Conservation (phyloP, 2,888 invertebrate genomes). For the Choreutis nemorana region DNA sequence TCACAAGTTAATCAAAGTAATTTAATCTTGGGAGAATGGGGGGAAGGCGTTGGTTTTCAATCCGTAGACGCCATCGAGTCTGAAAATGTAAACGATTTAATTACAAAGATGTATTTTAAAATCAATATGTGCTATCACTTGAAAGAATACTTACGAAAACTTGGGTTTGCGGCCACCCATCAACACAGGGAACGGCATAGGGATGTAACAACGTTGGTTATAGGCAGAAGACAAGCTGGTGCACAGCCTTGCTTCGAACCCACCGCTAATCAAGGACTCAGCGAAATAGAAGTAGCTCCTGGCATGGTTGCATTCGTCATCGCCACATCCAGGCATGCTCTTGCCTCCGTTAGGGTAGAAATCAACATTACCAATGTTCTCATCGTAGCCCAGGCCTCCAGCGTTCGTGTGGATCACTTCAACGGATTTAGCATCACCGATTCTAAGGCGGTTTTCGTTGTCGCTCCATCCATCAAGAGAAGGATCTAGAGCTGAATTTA, state of each 20-base stretch:
- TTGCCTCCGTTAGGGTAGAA: constrained; percentile 43
- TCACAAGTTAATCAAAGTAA: no score
- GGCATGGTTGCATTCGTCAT: constrained; percentile 32
- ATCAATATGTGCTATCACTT: no score
- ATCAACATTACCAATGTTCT: constrained; percentile 32
- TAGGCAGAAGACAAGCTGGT: constrained; percentile 32
- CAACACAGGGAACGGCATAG: constrained; percentile 24
- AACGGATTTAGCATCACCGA: constrained; percentile 31
- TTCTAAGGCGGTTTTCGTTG: constrained; percentile 27
- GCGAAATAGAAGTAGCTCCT: constrained; percentile 35
- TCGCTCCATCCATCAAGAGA: constrained; percentile 37
- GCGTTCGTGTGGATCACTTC: constrained; percentile 45
- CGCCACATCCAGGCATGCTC: constrained; percentile 38
- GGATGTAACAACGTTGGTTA: constrained; percentile 20
- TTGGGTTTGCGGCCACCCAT: constrained; percentile 41
- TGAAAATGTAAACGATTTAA: no score
- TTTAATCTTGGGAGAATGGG: constrained; percentile 29
- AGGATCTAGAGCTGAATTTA: constrained; percentile 36
- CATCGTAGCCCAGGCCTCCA: constrained; percentile 31
- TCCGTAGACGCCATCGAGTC: constrained; percentile 26
- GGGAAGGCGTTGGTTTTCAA: constrained; percentile 32
- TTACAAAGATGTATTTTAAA: no score
- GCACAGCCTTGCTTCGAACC: constrained; percentile 35
- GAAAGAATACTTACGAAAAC: constrained; percentile 30
- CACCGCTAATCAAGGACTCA: constrained; percentile 29